Evolutionary conservation across 2,113 vertebrate species (phyloP).

Genomic region (Hemiscyllium ocellatum): DNA sequence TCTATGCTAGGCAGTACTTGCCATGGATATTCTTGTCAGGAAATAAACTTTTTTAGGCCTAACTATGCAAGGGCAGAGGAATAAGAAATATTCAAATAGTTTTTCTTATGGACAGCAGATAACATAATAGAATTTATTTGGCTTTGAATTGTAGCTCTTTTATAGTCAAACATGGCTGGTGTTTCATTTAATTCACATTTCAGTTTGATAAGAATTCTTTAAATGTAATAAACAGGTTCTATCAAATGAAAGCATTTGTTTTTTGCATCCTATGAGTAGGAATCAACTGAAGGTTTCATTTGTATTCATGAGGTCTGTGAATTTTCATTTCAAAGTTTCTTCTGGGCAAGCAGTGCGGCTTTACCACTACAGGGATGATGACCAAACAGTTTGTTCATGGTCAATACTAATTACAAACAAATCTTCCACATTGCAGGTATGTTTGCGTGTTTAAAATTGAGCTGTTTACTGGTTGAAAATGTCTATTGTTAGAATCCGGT

Average conservation of each 20-base stretch:
- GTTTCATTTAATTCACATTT: not conserved
- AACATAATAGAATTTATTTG: not conserved
- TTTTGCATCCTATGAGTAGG: not conserved
- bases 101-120: not conserved
- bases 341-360: not conserved
- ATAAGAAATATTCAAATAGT: conserved; percentile 16
- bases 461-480: too few species aligned
- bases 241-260: not conserved
- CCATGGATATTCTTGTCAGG: not conserved
- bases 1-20: not conserved
- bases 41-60: not conserved
- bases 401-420: too few species aligned
- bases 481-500: too few species aligned
- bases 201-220: not conserved
- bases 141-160: not conserved
- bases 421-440: too few species aligned
- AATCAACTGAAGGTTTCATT: not conserved
- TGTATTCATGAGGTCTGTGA: not conserved
- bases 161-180: not conserved
- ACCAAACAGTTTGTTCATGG: not conserved
- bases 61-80: not conserved
- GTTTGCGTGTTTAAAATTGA: too few species aligned
- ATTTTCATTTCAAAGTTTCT: not conserved
- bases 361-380: not conserved
- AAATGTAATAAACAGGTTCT: not conserved